Evolutionary conservation across 2,888 invertebrate species (phyloP), one percentile per base, ranked within the genome.

Genomic region (Hypsopygia costalis): DNA sequence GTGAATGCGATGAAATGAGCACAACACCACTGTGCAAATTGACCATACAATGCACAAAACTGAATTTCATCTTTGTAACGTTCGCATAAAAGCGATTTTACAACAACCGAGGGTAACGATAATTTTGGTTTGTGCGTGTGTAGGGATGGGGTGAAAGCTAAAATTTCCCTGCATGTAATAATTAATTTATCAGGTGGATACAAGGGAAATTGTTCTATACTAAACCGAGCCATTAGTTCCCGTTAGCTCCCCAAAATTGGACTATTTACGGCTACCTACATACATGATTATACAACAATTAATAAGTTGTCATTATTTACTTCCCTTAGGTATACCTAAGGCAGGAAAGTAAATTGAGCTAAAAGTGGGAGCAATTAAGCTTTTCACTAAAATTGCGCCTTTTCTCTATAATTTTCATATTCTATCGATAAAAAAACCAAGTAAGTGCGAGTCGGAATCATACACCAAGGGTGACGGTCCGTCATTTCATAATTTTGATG

Each of bases 1-100:
- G 54, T 55, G 55, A 56, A 59, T 54, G 53, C 51, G 51, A 51
- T 51, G 49, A 54, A 62, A 59, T 53, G 46, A 55, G 52, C 51
- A 46, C 36, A 40, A 51, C 52, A 52, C 46, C 43, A 36, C 44
- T 44, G 46, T 34, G 28, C 52, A 42, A 48, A 36, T 16, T 44
- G 42, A 44, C 12, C 16, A 11, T 40, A 12, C 34, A 32, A 21
- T 6, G 20, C n/a, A 6, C 33, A 40, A 40, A 43, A 31, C 0
- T 20, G 1, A 47, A 34, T 31, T 36, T 41, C 10, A 40, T 31
- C 41, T 39, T 8, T 60, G 51, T 36, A 5, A 6, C 10, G 7
- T 34, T 22, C 0, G 8, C 21, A 4, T 10, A n/a, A 42, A 30
- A 6, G 5, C 0, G 2, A 20, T 39, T 34, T 41, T 20, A 6